Conservation (phyloP, 2,113 vertebrate species). For the Synchiropus splendidus region DNA sequence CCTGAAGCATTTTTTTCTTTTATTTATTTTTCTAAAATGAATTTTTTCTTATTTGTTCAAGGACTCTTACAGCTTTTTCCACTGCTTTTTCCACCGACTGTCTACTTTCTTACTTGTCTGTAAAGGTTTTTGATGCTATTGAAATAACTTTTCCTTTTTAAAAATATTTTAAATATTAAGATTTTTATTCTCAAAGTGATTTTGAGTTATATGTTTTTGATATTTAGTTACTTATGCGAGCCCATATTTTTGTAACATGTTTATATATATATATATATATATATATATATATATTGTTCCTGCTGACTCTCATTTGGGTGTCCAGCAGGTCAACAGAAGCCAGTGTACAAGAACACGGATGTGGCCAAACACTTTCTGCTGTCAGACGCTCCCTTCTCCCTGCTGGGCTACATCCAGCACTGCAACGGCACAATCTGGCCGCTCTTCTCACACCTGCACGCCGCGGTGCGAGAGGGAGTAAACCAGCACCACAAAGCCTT, state of each 20-base stretch:
- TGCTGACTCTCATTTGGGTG: too few species aligned
- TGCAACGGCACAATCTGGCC: conserved; percentile 67
- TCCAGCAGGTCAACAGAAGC: conserved; percentile 18
- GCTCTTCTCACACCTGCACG: conserved; percentile 71
- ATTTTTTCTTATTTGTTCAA: not conserved
- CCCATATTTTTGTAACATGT: too few species aligned
- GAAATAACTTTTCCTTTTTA: too few species aligned
- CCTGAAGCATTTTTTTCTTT: not conserved
- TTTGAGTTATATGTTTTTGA: too few species aligned
- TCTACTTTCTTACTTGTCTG: not conserved
- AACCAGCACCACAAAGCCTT: conserved; percentile 53
- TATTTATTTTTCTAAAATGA: not conserved
- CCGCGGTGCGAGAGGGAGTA: conserved; percentile 66
- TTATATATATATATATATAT: too few species aligned
- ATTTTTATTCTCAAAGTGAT: too few species aligned
- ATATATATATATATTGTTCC: too few species aligned
- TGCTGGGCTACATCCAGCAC: conserved; percentile 66
- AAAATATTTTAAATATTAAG: too few species aligned
- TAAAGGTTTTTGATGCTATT: too few species aligned
- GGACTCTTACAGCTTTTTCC: not conserved
- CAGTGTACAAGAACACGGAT: conserved; percentile 73
- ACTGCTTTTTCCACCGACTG: not conserved
- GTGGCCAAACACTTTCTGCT: conserved; percentile 59
- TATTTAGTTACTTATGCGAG: too few species aligned
- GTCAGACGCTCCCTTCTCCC: conserved; percentile 63